These are phyloP conservation scores for Caenorhabditis sinica DNA, from an alignment of 2,888 invertebrate genomes.

Conservation along the genomic window DNA sequence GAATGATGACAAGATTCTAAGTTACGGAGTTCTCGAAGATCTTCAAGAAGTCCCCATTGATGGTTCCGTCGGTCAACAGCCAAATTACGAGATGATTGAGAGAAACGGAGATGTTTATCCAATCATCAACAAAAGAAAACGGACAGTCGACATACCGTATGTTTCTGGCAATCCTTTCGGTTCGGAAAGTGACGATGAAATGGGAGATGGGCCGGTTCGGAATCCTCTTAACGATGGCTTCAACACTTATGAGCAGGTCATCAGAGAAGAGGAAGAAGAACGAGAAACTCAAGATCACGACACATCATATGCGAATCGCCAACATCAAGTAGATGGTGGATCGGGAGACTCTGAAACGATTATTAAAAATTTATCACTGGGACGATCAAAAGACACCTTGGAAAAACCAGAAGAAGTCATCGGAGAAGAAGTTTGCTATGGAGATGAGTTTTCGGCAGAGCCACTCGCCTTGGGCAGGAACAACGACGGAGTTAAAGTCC, in stretches of 20 bases:
- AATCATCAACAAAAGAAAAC: background rate
- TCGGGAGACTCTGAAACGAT: no score
- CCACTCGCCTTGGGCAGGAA: background rate
- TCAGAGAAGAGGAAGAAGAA: no score
- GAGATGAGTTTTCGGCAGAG: constrained; percentile 20
- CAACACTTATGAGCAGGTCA: no score
- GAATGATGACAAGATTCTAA: background rate
- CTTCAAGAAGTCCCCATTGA: background rate
- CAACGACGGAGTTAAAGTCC: constrained; percentile 9
- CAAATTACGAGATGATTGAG: background rate
- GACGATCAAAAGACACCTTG: no score
- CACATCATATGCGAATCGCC: no score
- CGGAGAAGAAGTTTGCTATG: constrained; percentile 7
- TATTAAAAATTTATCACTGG: no score
- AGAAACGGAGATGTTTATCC: background rate
- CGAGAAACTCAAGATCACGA: no score
- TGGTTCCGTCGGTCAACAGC: background rate
- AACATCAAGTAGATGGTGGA: no score
- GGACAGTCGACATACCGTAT: constrained; percentile 1
- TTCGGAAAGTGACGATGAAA: background rate
- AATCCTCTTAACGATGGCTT: no score
- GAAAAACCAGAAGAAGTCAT: no score
- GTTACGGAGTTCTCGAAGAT: constrained; percentile 5
- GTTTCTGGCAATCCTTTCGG: constrained; percentile 9
- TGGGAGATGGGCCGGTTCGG: background rate